phyloP scores from a whole-genome alignment of 2,888 invertebrate genomes.

The Agrotis clavis region DNA sequence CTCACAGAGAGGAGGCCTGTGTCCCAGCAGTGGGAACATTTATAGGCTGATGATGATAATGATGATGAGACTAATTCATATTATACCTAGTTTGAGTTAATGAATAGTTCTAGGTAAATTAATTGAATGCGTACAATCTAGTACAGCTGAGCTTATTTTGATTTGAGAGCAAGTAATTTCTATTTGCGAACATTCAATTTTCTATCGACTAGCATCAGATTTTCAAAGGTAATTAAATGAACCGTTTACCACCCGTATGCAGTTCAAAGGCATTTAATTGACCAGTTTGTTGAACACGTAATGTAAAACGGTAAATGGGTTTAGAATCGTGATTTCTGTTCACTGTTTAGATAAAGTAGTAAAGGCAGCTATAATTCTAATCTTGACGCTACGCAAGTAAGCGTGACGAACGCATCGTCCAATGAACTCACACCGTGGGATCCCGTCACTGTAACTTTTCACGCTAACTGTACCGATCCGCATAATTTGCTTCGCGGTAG shows the following conservation, averaged over 20 bases:
- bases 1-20: too few species aligned
- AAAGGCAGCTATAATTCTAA: slow-evolving; percentile 71
- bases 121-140: not conserved
- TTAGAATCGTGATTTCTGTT: slow-evolving; percentile 51
- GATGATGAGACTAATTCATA: too few species aligned
- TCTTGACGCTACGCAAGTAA: slow-evolving; percentile 75
- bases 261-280: slow-evolving; percentile 74
- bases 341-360: slow-evolving; percentile 52
- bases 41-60: too few species aligned
- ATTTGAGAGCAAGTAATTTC: slow-evolving; percentile 34
- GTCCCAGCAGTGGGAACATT: too few species aligned
- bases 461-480: slow-evolving; percentile 82
- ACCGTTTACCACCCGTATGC: slow-evolving; percentile 60
- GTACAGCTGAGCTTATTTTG: not conserved
- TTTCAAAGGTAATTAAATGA: slow-evolving; percentile 55
- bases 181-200: slow-evolving; percentile 42
- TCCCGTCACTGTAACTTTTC: slow-evolving; percentile 83
- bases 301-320: slow-evolving; percentile 61
- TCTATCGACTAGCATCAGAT: slow-evolving; percentile 24
- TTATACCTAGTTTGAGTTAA: too few species aligned
- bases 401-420: slow-evolving; percentile 83
- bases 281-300: slow-evolving; percentile 71
- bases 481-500: slow-evolving; percentile 79
- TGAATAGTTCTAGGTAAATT: not conserved
- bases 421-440: slow-evolving; percentile 86